phyloP scores from a whole-genome alignment of 1,140 invertebrate genomes.

The Drosophila lacteicornis region DNA sequence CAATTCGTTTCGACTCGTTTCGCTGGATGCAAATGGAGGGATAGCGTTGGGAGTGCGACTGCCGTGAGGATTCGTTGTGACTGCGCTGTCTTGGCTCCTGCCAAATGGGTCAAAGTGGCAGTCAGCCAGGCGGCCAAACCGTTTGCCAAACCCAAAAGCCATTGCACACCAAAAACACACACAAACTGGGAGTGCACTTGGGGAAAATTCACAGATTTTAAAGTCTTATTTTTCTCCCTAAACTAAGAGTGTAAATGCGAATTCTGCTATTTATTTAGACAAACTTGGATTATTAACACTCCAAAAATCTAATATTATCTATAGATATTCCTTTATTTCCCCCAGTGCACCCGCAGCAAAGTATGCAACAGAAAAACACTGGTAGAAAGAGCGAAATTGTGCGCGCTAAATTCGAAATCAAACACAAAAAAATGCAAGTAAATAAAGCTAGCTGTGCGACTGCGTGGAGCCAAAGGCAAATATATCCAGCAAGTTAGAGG shows the following conservation, averaged over 20 bases:
- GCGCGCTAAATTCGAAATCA: conserved; percentile 80
- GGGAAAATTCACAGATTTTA: background rate
- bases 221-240: no score
- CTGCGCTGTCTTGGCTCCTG: conserved; percentile 67
- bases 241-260: no score
- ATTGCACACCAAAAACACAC: conserved; percentile 23
- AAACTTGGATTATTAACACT: background rate
- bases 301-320: no score
- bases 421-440: conserved; percentile 72
- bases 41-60: conserved; percentile 2
- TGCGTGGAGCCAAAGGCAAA: conserved; percentile 80
- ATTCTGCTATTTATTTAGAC: background rate
- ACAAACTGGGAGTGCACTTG: conserved; percentile 12
- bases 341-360: conserved; percentile 36
- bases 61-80: conserved; percentile 58
- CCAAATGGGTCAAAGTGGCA: conserved; percentile 82
- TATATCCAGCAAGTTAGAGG: conserved; percentile 51
- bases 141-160: conserved; percentile 72
- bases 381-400: conserved; percentile 56
- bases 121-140: conserved; percentile 75
- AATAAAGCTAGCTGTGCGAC: conserved; percentile 65
- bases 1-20: conserved; percentile 36
- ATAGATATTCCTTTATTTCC: background rate
- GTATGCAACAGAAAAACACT: conserved; percentile 55
- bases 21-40: conserved; percentile 45